Conservation (phyloP, 1,140 invertebrate genomes). For the Nasonia longicornis region DNA sequence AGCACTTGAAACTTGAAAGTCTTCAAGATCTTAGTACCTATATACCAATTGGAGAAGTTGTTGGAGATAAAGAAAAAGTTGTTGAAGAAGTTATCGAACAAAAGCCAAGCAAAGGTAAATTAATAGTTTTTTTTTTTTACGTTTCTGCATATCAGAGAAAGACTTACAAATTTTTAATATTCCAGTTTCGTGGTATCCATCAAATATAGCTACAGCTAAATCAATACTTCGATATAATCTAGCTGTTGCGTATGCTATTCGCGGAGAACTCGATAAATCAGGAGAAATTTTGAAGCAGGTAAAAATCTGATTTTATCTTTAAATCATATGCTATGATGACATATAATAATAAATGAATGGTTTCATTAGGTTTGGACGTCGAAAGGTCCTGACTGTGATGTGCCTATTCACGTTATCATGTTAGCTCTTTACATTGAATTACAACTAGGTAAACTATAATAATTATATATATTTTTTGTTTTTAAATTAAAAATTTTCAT, state of each 20-base stretch:
- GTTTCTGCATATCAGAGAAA: neutral
- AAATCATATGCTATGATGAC: constrained; percentile 11
- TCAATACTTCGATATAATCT: constrained; percentile 84
- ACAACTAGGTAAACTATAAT: constrained; percentile 72
- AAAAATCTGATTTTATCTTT: constrained; percentile 16
- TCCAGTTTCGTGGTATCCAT: constrained; percentile 75
- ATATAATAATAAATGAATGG: constrained; percentile 17
- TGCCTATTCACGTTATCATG: constrained; percentile 81
- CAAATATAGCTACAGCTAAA: constrained; percentile 74
- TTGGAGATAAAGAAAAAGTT: constrained; percentile 62
- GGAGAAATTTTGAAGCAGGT: constrained; percentile 77
- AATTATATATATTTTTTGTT: neutral
- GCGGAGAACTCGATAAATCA: constrained; percentile 83
- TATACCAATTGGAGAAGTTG: constrained; percentile 57
- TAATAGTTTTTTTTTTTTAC: neutral
- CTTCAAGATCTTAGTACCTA: constrained; percentile 73
- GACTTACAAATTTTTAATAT: constrained; percentile 56
- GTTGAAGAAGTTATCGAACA: constrained; percentile 59
- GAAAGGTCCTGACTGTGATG: constrained; percentile 71
- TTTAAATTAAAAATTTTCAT: constrained; percentile 29
- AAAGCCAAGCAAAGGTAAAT: constrained; percentile 63
- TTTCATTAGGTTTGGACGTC: constrained; percentile 72
- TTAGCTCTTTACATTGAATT: constrained; percentile 81
- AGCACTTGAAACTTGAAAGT: constrained; percentile 85
- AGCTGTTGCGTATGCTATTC: constrained; percentile 80